Evolutionary conservation across 1,140 invertebrate genomes (phyloP).

Genomic region (Cyclina sinensis): DNA sequence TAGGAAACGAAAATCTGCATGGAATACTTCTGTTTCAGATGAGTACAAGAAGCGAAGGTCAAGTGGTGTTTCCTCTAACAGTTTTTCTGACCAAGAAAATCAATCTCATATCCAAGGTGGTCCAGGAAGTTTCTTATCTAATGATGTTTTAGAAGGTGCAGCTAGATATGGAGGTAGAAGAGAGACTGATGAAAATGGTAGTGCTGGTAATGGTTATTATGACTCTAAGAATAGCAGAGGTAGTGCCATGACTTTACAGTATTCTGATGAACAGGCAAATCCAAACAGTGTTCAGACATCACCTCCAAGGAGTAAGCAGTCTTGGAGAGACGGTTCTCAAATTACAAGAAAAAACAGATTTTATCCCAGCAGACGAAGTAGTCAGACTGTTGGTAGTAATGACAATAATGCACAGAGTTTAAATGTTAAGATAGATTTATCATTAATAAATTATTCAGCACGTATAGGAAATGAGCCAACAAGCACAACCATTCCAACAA

Average conservation of each 20-base stretch:
- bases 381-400: neutral
- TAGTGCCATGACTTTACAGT: neutral
- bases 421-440: constrained; percentile 62
- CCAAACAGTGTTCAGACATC: neutral
- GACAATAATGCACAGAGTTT: constrained; percentile 55
- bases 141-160: neutral
- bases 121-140: neutral
- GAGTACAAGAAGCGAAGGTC: neutral
- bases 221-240: constrained; percentile 15
- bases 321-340: neutral
- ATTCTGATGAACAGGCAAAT: neutral
- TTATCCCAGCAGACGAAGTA: neutral
- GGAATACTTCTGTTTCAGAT: neutral
- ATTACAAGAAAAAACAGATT: constrained; percentile 8
- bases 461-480: neutral
- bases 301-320: neutral
- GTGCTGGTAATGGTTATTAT: neutral
- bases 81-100: neutral
- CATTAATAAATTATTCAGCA: constrained; percentile 59
- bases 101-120: neutral
- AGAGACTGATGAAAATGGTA: neutral
- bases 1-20: neutral
- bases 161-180: constrained; percentile 4
- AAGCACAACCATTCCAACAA: constrained; percentile 12
- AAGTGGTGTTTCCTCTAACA: neutral